Percentiles rank a stretch among this genome's conserved stretches.
Conservation (phyloP, 2,797 vertebrate species). For the Microctenopoma lineatum region DNA sequence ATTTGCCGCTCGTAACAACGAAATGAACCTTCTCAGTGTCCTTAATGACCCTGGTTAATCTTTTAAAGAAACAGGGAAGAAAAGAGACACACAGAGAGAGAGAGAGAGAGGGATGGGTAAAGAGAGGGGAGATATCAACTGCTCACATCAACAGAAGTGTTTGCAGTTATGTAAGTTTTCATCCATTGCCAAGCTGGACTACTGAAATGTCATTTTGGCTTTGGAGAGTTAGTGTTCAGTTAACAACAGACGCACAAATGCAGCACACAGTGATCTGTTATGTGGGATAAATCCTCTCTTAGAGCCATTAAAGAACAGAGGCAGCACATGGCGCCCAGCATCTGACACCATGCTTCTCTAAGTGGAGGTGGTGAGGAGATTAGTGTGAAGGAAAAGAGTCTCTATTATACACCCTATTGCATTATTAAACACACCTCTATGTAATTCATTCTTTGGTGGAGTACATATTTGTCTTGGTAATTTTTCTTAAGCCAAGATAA, state of each 20-base stretch:
- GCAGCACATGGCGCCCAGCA: conserved; percentile 74
- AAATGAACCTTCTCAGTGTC: conserved; percentile 85
- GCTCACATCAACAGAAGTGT: conserved; percentile 18
- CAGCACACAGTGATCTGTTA: conserved; percentile 36
- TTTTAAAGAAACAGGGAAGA: conserved; percentile 78
- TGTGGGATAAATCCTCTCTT: conserved; percentile 64
- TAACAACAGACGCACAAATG: conserved; percentile 43
- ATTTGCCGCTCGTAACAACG: conserved; percentile 88
- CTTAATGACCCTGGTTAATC: conserved; percentile 88
- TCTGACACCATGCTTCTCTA: conserved; percentile 72
- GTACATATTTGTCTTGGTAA: conserved; percentile 88
- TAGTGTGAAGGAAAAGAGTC: conserved; percentile 69
- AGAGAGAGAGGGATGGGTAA: conserved; percentile 17
- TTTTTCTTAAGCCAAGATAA: conserved; percentile 82
- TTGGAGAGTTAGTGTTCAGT: conserved; percentile 36
- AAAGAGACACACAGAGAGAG: conserved; percentile 16
- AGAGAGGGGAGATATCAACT: conserved; percentile 31
- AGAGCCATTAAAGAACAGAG: conserved; percentile 62
- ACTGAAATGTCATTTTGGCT: conserved; percentile 30
- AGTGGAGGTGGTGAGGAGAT: conserved; percentile 76
- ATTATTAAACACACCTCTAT: conserved; percentile 82
- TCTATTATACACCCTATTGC: conserved; percentile 80
- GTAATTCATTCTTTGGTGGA: conserved; percentile 81
- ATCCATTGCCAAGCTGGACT: conserved; percentile 6
- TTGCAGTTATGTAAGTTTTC: conserved; percentile 48